Conservation (phyloP, 2,888 invertebrate genomes). For the Torymus tubicola region DNA sequence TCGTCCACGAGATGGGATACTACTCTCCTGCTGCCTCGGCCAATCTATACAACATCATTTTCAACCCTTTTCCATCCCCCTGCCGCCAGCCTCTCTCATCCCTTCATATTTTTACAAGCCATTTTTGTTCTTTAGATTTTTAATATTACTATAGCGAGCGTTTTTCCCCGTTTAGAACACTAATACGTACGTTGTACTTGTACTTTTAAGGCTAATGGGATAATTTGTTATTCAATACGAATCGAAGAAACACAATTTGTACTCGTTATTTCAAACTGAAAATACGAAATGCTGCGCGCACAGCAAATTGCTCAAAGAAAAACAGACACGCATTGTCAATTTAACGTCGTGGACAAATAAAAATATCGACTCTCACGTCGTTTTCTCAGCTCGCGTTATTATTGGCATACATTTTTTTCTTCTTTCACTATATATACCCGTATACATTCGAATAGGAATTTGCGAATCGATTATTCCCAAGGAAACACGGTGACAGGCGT, state of each 20-base stretch:
- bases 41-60: conserved; percentile 9
- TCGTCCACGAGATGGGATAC: not conserved
- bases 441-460: conserved; percentile 12
- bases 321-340: too few relatives aligned
- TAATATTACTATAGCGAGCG: too few relatives aligned
- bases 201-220: too few relatives aligned
- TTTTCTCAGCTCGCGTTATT: not conserved
- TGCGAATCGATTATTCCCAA: conserved; percentile 50
- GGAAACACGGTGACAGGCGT: conserved; percentile 54
- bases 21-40: not conserved
- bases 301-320: too few relatives aligned
- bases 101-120: conserved; percentile 5
- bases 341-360: too few relatives aligned
- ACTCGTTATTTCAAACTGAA: too few relatives aligned
- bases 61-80: not conserved
- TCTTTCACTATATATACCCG: not conserved
- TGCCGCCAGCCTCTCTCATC: not conserved
- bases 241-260: too few relatives aligned
- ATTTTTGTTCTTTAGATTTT: conserved; percentile 1
- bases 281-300: too few relatives aligned
- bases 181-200: too few relatives aligned
- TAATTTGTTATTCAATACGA: too few relatives aligned
- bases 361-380: too few relatives aligned
- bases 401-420: conserved; percentile 25
- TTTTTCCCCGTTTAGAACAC: too few relatives aligned